phyloP scores from a whole-genome alignment of 1,140 invertebrate genomes.

The Arion vulgaris region DNA sequence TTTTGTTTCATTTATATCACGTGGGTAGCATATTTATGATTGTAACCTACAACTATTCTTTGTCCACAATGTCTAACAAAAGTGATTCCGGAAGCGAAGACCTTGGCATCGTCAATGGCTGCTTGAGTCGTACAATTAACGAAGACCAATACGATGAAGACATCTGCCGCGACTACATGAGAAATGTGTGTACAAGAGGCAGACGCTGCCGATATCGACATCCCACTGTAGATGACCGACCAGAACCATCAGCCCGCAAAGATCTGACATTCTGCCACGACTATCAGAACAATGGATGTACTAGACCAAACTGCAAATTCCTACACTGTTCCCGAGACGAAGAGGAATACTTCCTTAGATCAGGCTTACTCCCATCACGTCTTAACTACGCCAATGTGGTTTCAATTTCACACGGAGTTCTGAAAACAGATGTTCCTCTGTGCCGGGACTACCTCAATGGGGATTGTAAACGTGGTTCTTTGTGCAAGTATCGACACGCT shows the following conservation, averaged over 20 bases:
- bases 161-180: slow-evolving; percentile 77
- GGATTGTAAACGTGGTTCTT: slow-evolving; percentile 77
- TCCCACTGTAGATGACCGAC: slow-evolving; percentile 57
- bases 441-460: slow-evolving; percentile 86
- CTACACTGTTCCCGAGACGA: slow-evolving; percentile 85
- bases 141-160: slow-evolving; percentile 63
- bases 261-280: slow-evolving; percentile 85
- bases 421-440: slow-evolving; percentile 74
- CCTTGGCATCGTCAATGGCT: slow-evolving; percentile 18
- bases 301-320: slow-evolving; percentile 79
- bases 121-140: slow-evolving; percentile 5
- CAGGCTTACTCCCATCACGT: slow-evolving; percentile 64
- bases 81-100: slow-evolving; percentile 68
- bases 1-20: background rate
- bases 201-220: slow-evolving; percentile 81
- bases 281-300: slow-evolving; percentile 81
- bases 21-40: background rate
- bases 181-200: slow-evolving; percentile 82
- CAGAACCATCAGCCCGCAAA: slow-evolving; percentile 53
- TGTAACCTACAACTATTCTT: background rate
- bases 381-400: slow-evolving; percentile 55
- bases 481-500: slow-evolving; percentile 68
- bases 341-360: slow-evolving; percentile 81
- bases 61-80: slow-evolving; percentile 66
- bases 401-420: slow-evolving; percentile 58